A percentile compares a stretch with the other conserved stretches of the same genome.
Conservation (phyloP, 2,113 vertebrate species). For the Macrotis lagotis region DNA sequence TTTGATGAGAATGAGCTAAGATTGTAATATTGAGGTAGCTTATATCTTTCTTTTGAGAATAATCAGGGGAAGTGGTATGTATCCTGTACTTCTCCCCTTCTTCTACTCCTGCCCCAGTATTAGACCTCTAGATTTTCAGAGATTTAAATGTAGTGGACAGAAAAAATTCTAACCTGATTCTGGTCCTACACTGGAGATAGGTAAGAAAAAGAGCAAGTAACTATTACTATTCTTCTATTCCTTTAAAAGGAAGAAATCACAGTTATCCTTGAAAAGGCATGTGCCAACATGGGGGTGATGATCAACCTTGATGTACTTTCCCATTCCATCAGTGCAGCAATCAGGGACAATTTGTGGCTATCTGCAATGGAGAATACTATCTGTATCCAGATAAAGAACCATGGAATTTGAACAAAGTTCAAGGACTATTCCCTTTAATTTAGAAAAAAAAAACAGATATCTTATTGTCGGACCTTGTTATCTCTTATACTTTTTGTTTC, state of each 20-base stretch:
- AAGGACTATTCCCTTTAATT: too few relatives aligned
- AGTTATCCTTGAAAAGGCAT: neutral
- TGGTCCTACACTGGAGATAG: neutral
- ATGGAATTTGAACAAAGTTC: too few relatives aligned
- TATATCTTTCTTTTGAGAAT: neutral
- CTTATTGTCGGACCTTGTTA: too few relatives aligned
- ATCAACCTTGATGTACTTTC: too few relatives aligned
- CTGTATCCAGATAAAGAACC: too few relatives aligned
- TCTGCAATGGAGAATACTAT: too few relatives aligned
- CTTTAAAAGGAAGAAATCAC: neutral
- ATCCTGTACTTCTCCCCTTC: neutral
- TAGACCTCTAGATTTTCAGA: neutral
- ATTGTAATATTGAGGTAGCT: neutral
- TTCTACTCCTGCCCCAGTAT: neutral
- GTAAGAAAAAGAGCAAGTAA: neutral
- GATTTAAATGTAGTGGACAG: neutral
- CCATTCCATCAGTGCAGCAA: too few relatives aligned
- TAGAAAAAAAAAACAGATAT: too few relatives aligned
- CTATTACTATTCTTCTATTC: neutral
- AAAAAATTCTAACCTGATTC: neutral
- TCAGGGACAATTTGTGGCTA: too few relatives aligned
- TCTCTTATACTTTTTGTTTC: too few relatives aligned
- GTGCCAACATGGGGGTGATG: too few relatives aligned
- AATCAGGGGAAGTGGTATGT: neutral
- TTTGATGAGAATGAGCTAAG: neutral